Evolutionary conservation across 37 sponge, comb jelly and placozoan genomes (phyloP), one percentile per base, ranked within the genome.

Genomic region (Cliona cf. orientalis): DNA sequence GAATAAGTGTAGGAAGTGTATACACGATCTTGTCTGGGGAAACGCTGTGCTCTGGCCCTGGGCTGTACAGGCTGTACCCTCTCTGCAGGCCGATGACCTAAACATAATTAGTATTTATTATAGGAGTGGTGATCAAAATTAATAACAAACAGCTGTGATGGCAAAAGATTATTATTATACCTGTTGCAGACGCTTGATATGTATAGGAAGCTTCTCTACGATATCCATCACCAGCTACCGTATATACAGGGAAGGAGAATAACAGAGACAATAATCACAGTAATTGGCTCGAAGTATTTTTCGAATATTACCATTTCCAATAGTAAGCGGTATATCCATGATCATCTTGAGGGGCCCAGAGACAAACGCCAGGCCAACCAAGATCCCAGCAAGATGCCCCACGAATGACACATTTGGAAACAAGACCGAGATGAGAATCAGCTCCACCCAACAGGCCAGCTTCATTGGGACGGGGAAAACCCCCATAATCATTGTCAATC

Each of bases 351-450:
- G 69, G 1, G 96, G 93, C 17, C 93, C 87, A 19, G 58, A 74
- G 21, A 92, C 95, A 63, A 78, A 95, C 2, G 91, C 86, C 73
- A 96, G 23, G 1, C 99, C 99, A 23, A 96, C 90, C 32, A 97
- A 44, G 25, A 97, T 97, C n/a, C 99, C 99, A 69, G 99, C 91
- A 3, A 99, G 87, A 59, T 99, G 99, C 6, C 99, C 99, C 5
- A 96, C 84, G 45, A 99, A 99, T 0, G 99, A 99, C 14, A 82
- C 95, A 63, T 94, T 89, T 1, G 99, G 99, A 33, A 94, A 80
- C 9, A 99, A 44, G 36, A 96, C 66, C 0, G 95, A 94, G 33
- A 93, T 99, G 67, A 96, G 45, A 32, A 96, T 39, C 37, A 99
- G 86, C 71, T 99, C 99, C 1, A 78, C 83, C 99, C 99, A 99